Base-by-base conservation (phyloP, 2,113 vertebrate genomes). In the Colistium nudipinnis region DNA sequence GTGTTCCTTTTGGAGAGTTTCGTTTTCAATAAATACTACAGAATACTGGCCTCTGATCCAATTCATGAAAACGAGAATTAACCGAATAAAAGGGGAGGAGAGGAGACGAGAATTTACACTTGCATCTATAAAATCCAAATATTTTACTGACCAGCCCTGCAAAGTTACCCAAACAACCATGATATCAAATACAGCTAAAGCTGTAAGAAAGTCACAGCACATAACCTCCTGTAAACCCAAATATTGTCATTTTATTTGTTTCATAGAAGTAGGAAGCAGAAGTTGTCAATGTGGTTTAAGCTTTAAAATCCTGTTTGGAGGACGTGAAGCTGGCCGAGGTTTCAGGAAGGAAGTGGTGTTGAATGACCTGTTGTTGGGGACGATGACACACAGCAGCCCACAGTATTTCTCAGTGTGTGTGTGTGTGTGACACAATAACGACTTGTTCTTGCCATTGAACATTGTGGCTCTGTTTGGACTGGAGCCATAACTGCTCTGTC, bases 401-500 rank as follows among this genome's bases (percentile, higher is more conserved):
- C 73, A 67, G 76, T 47, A 10, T 82, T 85, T 87, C 76, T 87
- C 78, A 55, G 57, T 20, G 72, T 6, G 72, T n/a, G n/a, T 87
- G 76, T 53, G 57, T 20, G 72, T 4, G 54, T 20, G 57, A 85
- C 87, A 92, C 90, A 91, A 89, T 86, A 81, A 78, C 31, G 25
- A 36, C 85, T 89, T 90, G 90, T 90, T 91, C 74, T 62, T 45
- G 62, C 80, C 73, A 53, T 20, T 70, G 67, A 76, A 76, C 82
- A 75, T 44, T 67, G 79, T 31, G 73, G 52, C 67, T 72, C 64
- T 38, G 79, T 62, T 77, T 85, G 70, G 82, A 59, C 51, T 19
- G 28, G 8, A 9, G 79, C 83, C 76, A 70, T 13, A 55, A 68
- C 63, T 27, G 67, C 24, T 4, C 59, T 51, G 74, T 83, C 74